These are phyloP conservation scores for Girardinus metallicus DNA, from an alignment of 2,797 vertebrate genomes.

Conservation along the genomic window DNA sequence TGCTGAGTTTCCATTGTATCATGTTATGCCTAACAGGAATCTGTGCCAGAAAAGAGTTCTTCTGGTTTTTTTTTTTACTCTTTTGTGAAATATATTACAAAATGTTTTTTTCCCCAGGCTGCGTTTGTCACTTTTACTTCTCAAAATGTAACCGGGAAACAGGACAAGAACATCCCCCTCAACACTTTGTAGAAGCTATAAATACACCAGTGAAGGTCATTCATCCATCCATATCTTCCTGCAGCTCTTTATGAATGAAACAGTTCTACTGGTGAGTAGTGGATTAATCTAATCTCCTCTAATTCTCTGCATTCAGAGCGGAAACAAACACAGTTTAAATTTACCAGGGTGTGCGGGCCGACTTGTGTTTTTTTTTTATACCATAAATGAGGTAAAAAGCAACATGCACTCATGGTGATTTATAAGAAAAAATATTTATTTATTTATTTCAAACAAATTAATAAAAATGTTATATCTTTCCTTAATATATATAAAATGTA, in stretches of 20 bases:
- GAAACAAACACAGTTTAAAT: not conserved
- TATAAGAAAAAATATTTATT: not conserved
- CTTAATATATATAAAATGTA: not conserved
- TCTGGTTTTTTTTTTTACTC: not conserved
- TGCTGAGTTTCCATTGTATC: not conserved
- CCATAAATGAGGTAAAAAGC: not conserved
- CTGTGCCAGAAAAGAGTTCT: not conserved
- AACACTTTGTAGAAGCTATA: not conserved
- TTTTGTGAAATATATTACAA: conserved; percentile 7
- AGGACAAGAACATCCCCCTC: conserved; percentile 2
- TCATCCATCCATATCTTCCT: not conserved
- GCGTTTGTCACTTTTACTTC: not conserved
- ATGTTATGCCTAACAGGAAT: not conserved
- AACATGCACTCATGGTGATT: not conserved
- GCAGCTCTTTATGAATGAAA: not conserved
- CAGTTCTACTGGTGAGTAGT: conserved; percentile 18
- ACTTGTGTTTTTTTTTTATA: not conserved
- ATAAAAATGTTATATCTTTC: not conserved
- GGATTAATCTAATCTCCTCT: not conserved
- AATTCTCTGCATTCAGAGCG: not conserved
- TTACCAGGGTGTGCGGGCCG: not conserved
- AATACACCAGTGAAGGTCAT: not conserved
- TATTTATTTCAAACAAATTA: not conserved
- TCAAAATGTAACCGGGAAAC: not conserved
- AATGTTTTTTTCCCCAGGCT: not conserved